Percentiles rank a stretch among this genome's conserved stretches.
These are phyloP conservation scores for Nematostella vectensis DNA, from an alignment of 92 coral and sea anemone genomes.

Conservation along the genomic window DNA sequence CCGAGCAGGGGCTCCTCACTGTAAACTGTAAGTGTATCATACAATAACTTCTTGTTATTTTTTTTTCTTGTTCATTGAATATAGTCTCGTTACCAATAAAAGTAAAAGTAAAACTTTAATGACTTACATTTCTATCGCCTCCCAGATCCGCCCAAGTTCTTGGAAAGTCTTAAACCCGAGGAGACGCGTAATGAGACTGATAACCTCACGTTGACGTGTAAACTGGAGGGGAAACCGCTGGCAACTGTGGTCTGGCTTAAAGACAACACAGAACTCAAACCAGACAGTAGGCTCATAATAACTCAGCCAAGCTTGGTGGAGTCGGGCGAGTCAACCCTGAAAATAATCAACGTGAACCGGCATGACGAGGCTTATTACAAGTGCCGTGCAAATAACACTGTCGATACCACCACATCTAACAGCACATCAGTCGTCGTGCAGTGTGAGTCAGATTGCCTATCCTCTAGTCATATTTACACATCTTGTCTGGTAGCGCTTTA, in stretches of 20 bases:
- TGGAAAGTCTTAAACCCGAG: too few species aligned
- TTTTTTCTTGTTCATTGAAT: neutral
- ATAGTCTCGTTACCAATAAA: too few species aligned
- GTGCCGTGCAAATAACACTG: slow-evolving; percentile 20
- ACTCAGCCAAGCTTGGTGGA: neutral
- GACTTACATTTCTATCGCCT: neutral
- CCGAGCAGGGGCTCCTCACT: slow-evolving; percentile 4
- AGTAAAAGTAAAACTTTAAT: too few species aligned
- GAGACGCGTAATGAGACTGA: slow-evolving; percentile 10
- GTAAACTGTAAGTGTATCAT: slow-evolving; percentile 20
- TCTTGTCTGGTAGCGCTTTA: too few species aligned
- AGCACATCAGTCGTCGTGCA: too few species aligned
- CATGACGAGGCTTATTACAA: slow-evolving; percentile 22
- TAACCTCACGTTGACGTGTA: slow-evolving; percentile 19
- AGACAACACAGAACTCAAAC: neutral
- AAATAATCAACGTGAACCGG: slow-evolving; percentile 13
- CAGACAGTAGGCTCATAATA: neutral
- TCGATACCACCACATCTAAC: too few species aligned
- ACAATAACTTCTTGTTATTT: too few species aligned
- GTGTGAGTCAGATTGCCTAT: too few species aligned
- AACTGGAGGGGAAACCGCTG: slow-evolving; percentile 22
- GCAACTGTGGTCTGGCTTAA: slow-evolving; percentile 21
- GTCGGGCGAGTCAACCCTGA: slow-evolving; percentile 8
- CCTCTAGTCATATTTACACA: too few species aligned
- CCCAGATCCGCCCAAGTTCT: slow-evolving; percentile 13